Evolutionary conservation across 1,140 invertebrate species (phyloP).

Genomic region (Ceratina australensis): DNA sequence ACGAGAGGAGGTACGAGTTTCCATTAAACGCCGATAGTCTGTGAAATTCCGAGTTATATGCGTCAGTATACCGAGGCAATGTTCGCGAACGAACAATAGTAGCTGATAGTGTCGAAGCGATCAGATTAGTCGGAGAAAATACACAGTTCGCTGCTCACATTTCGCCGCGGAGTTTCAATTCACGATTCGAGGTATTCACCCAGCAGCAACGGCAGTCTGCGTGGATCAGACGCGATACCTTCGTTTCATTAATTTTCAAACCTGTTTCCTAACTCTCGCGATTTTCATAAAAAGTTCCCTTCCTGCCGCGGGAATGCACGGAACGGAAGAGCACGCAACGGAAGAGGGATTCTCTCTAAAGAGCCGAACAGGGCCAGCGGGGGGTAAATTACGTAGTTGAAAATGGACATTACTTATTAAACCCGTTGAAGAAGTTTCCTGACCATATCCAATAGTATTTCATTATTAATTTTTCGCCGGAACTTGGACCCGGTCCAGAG

Average conservation of each 20-base stretch:
- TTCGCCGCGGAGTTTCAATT: background rate
- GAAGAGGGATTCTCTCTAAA: background rate
- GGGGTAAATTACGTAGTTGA: background rate
- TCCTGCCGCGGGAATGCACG: background rate
- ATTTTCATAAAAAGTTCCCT: background rate
- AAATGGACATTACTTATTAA: constrained; percentile 36
- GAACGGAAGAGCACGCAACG: background rate
- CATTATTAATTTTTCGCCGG: constrained; percentile 34
- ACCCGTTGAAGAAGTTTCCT: background rate
- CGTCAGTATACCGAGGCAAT: background rate
- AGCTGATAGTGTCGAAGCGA: constrained; percentile 1
- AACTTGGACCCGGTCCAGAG: background rate
- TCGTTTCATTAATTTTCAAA: background rate
- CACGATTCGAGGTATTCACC: background rate
- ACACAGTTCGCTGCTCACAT: constrained; percentile 5
- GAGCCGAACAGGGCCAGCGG: background rate
- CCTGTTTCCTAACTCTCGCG: background rate
- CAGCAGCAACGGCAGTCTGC: background rate
- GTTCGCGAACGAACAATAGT: background rate
- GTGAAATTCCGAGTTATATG: background rate
- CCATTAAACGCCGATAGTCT: background rate
- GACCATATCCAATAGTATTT: constrained; percentile 18
- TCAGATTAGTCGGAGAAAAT: constrained; percentile 18
- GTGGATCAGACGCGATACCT: background rate
- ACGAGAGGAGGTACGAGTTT: background rate